Evolutionary conservation across 1,140 invertebrate genomes (phyloP), one percentile per base, ranked within the genome.

Genomic region (Drosophila rhopaloa): DNA sequence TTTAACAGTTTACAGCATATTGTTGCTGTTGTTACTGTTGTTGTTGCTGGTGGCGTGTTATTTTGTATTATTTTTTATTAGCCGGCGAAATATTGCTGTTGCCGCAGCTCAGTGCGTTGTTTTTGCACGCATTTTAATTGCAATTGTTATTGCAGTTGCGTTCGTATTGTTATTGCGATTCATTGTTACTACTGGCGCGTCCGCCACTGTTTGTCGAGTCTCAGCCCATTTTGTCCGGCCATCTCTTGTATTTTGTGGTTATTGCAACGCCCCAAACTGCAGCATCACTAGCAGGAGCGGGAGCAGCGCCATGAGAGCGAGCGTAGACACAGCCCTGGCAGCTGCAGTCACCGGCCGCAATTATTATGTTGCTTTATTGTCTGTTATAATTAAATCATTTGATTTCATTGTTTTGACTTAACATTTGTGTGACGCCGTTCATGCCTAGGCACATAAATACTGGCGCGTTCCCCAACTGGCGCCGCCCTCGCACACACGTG

Each of bases 361-460:
- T 88, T 88, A 83, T 88, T 88, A 72, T 83, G 67, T 55, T 83
- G 76, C 77, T 88, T 88, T 88, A 88, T 88, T 88, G 83, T 88
- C 84, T 79, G 84, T 88, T 89, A 88, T 88, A 88, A 88, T 88
- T 88, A 89, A 88, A 88, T 88, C 83, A 88, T 88, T 88, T 88
- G 63, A 83, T 88, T 89, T 89, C 75, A 77, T 77, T 77, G 75
- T 89, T 78, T 77, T 79, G 71, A 88, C 83, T 88, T 80, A 83
- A 89, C 79, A 83, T 79, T 73, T 77, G 62, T 74, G 41, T 56
- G 51, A 62, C 51, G 40, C 41, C 41, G 38, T 10, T n/a, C 40
- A 46, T 27, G 35, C 10, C 14, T 54, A 41, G 54, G 40, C 44
- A 54, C 27, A 50, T 27, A 41, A 32, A 54, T 53, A 56, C 32